phyloP scores from a whole-genome alignment of 2,888 invertebrate species.

The Cephalotes varians region DNA sequence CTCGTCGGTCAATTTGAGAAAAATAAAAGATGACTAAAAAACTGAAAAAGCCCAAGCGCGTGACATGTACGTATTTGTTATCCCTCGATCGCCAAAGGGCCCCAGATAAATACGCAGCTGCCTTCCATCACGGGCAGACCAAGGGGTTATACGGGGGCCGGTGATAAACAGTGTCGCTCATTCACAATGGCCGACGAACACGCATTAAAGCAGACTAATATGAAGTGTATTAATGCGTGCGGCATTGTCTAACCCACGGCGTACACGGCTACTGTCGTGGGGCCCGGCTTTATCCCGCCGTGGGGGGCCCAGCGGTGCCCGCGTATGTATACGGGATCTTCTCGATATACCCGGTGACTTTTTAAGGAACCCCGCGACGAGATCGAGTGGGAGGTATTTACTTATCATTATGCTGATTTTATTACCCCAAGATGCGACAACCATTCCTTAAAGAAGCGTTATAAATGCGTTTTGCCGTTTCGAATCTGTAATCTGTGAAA shows the following conservation, averaged over 20 bases:
- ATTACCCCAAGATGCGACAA: slow-evolving; percentile 41
- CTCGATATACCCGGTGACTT: slow-evolving; percentile 80
- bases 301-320: slow-evolving; percentile 82
- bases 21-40: slow-evolving; percentile 31
- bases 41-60: slow-evolving; percentile 39
- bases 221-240: slow-evolving; percentile 86
- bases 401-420: slow-evolving; percentile 55
- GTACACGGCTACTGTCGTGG: slow-evolving; percentile 85
- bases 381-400: slow-evolving; percentile 50
- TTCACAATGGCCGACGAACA: slow-evolving; percentile 85
- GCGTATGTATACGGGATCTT: slow-evolving; percentile 69
- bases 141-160: slow-evolving; percentile 81
- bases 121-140: slow-evolving; percentile 74
- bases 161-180: slow-evolving; percentile 86
- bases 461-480: slow-evolving; percentile 43
- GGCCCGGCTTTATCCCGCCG: slow-evolving; percentile 82
- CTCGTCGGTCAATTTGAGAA: slow-evolving; percentile 19
- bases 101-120: slow-evolving; percentile 82
- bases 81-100: slow-evolving; percentile 76
- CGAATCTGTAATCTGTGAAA: slow-evolving; percentile 11
- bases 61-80: slow-evolving; percentile 79
- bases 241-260: slow-evolving; percentile 85
- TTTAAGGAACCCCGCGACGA: slow-evolving; percentile 72
- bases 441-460: slow-evolving; percentile 30
- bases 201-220: slow-evolving; percentile 86